Conservation (phyloP, 2,113 vertebrate genomes). For the Prochilodus magdalenae region DNA sequence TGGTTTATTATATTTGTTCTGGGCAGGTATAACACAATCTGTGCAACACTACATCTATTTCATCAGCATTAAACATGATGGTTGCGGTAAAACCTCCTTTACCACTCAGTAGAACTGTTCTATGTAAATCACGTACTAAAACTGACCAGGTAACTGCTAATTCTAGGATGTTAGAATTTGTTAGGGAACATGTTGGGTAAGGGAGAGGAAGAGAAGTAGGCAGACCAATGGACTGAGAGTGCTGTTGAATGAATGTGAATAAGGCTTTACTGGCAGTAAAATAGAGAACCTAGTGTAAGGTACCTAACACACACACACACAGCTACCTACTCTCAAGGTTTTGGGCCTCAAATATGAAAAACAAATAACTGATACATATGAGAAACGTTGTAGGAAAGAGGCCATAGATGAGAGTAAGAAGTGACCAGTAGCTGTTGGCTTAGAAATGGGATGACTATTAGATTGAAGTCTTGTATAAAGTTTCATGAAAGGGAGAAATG, state of each 20-base stretch:
- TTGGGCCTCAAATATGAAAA: neutral
- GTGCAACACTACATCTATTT: neutral
- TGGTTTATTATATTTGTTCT: neutral
- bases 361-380: neutral
- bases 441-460: neutral
- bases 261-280: slow-evolving; percentile 36
- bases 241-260: slow-evolving; percentile 25
- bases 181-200: neutral
- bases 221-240: slow-evolving; percentile 19
- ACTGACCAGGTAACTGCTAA: neutral
- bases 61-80: neutral
- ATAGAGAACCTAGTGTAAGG: slow-evolving; percentile 29
- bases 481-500: neutral
- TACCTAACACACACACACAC: neutral
- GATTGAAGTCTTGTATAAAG: neutral
- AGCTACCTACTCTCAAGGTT: neutral
- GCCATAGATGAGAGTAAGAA: neutral
- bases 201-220: neutral
- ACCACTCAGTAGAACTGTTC: neutral
- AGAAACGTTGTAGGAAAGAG: neutral
- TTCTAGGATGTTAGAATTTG: neutral
- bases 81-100: neutral
- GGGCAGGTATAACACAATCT: neutral
- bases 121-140: neutral
- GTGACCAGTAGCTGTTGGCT: neutral